Conservation (phyloP, 1,140 invertebrate genomes). For the Sitobion miscanthi region DNA sequence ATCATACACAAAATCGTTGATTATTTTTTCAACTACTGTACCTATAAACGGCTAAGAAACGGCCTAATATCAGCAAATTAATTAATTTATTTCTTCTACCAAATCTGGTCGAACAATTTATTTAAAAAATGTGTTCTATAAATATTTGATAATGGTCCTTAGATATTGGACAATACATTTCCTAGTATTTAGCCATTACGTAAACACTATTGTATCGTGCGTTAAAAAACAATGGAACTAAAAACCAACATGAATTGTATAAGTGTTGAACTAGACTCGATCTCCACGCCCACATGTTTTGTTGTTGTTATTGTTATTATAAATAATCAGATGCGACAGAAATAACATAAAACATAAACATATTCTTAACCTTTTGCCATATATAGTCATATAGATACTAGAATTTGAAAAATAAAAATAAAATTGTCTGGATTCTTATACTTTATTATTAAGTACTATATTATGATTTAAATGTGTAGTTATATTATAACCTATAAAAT, state of each 20-base stretch:
- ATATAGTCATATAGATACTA: background rate
- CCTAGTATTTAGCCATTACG: background rate
- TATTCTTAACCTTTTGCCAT: background rate
- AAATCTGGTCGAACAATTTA: too few relatives aligned
- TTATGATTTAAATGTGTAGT: too few relatives aligned
- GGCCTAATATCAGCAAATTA: too few relatives aligned
- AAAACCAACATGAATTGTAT: background rate
- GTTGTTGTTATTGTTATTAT: slow-evolving; percentile 9
- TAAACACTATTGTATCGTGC: background rate
- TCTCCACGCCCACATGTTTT: background rate
- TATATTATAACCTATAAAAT: too few relatives aligned
- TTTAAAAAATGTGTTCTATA: background rate
- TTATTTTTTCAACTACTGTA: too few relatives aligned
- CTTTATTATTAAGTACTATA: too few relatives aligned
- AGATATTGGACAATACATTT: background rate
- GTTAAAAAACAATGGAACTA: background rate
- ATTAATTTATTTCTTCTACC: too few relatives aligned
- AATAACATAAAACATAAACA: background rate
- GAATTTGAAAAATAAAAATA: background rate
- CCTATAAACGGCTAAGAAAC: too few relatives aligned
- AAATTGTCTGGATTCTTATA: background rate
- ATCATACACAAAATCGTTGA: too few relatives aligned
- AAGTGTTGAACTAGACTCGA: background rate
- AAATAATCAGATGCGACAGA: background rate
- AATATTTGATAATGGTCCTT: background rate